phyloP scores from a whole-genome alignment of 2,797 vertebrate genomes.

The Chromobotia macracanthus region DNA sequence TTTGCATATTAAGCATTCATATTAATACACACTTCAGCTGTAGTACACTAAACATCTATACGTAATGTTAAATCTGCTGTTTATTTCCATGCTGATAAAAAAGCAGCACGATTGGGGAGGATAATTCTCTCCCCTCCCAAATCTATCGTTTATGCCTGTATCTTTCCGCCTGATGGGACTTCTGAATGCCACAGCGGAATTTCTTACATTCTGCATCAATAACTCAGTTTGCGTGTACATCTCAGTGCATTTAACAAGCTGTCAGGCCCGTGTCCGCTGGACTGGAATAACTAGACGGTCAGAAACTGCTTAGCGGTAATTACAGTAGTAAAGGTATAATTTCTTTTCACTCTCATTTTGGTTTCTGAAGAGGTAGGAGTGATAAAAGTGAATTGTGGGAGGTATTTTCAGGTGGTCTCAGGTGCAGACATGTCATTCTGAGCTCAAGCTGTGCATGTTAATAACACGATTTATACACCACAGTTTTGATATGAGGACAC shows the following conservation, averaged over 20 bases:
- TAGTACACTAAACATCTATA: too few relatives aligned
- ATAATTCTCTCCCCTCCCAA: neutral
- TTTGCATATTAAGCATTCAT: too few relatives aligned
- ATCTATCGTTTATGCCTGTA: conserved; percentile 9
- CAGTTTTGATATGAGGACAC: conserved; percentile 72
- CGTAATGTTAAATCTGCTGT: neutral
- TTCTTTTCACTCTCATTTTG: conserved; percentile 82
- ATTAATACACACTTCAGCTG: too few relatives aligned
- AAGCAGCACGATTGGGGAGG: neutral
- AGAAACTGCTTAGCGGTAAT: conserved; percentile 88
- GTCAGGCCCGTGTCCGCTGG: conserved; percentile 82
- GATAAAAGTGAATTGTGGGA: conserved; percentile 87
- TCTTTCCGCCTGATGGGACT: conserved; percentile 50
- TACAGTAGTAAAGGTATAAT: conserved; percentile 86
- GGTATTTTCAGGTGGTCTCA: conserved; percentile 86
- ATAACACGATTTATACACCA: conserved; percentile 81
- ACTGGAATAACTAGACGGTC: conserved; percentile 85
- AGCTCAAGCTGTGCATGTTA: conserved; percentile 79
- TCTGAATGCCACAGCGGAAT: conserved; percentile 46
- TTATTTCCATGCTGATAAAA: neutral
- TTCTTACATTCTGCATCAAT: conserved; percentile 57
- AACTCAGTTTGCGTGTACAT: conserved; percentile 72
- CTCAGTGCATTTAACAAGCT: conserved; percentile 85
- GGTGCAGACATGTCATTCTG: conserved; percentile 87
- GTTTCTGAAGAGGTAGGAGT: conserved; percentile 79